Evolutionary conservation across 1,140 invertebrate species (phyloP).

Genomic region (Pseudachorutes palmiensis): DNA sequence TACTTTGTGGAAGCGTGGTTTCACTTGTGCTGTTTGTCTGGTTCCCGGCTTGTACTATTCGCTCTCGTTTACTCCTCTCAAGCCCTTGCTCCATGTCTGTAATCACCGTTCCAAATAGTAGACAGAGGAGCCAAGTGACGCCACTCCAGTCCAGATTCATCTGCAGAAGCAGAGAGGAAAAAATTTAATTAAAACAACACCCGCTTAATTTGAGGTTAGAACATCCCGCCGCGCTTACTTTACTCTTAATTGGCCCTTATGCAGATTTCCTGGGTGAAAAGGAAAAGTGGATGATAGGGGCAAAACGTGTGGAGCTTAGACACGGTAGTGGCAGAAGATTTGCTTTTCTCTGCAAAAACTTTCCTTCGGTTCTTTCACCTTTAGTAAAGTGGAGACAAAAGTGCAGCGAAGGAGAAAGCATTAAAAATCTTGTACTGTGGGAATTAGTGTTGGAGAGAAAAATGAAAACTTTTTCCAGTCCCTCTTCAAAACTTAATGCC

Average conservation of each 20-base stretch:
- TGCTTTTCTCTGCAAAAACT: background rate
- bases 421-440: background rate
- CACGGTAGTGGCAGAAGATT: too few species aligned
- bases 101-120: background rate
- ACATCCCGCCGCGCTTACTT: background rate
- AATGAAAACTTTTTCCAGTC: background rate
- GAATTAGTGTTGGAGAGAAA: background rate
- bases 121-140: background rate
- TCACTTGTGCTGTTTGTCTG: background rate
- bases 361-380: background rate
- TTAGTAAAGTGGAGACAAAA: too few species aligned
- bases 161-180: background rate
- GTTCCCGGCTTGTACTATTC: background rate
- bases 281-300: too few species aligned
- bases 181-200: conserved; percentile 1
- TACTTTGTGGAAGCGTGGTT: too few species aligned
- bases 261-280: background rate
- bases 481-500: background rate
- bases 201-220: background rate
- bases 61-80: too few species aligned
- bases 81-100: background rate
- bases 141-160: background rate
- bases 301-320: too few species aligned
- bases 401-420: background rate
- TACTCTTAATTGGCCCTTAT: background rate